Evolutionary conservation across 2,888 invertebrate species (phyloP).

Genomic region (Athalia rosae): DNA sequence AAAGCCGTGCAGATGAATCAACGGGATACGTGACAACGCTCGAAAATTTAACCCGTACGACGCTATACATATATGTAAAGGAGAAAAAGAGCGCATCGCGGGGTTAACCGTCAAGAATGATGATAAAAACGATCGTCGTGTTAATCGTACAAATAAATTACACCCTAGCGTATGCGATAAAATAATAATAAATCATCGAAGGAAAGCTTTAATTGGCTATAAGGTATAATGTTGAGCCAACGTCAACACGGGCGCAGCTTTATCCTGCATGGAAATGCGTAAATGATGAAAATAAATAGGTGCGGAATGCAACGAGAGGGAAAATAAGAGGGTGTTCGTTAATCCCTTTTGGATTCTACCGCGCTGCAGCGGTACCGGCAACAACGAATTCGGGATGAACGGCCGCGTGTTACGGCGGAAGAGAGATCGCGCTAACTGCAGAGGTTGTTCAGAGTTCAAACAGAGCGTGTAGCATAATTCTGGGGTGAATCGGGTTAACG

Average conservation of each 20-base stretch:
- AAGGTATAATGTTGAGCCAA: too few species aligned
- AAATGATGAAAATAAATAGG: too few species aligned
- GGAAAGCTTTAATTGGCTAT: too few species aligned
- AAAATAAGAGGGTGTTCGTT: neutral
- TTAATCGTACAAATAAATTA: too few species aligned
- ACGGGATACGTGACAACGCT: neutral
- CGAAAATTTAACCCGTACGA: neutral
- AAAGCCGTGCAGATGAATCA: neutral
- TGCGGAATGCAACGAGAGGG: neutral
- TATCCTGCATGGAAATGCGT: too few species aligned
- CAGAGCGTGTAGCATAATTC: constrained; percentile 26
- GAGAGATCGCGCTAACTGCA: too few species aligned
- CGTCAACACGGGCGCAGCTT: too few species aligned
- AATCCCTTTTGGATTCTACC: constrained; percentile 34
- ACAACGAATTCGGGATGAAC: neutral
- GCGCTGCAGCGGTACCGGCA: neutral
- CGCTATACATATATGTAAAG: neutral
- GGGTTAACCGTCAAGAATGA: too few species aligned
- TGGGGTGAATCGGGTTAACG: constrained; percentile 34
- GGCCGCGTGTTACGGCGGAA: neutral
- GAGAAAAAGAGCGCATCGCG: neutral
- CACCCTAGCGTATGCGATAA: too few species aligned
- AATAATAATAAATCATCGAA: too few species aligned
- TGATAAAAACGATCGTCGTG: too few species aligned
- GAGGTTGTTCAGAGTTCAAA: constrained; percentile 17